These are phyloP conservation scores for Carcinoscorpius rotundicauda DNA, from an alignment of 1,140 invertebrate genomes.

Conservation along the genomic window DNA sequence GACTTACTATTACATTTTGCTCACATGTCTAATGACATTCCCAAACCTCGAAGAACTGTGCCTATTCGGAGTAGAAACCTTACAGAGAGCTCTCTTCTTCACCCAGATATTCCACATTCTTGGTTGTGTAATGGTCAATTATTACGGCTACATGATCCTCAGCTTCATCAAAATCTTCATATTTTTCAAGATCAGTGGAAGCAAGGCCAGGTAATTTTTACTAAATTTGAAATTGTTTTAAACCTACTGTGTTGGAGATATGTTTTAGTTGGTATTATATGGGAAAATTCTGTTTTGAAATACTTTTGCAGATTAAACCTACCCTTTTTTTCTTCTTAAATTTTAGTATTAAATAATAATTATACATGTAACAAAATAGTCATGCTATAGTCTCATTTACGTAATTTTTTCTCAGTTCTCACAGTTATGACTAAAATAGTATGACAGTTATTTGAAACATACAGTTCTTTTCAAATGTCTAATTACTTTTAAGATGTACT, in stretches of 20 bases:
- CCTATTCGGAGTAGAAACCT: conserved; percentile 14
- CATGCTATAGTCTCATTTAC: no score
- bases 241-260: conserved; percentile 3
- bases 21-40: conserved; percentile 7
- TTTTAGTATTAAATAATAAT: no score
- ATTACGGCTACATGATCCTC: conserved; percentile 67
- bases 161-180: conserved; percentile 63
- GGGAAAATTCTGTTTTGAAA: neutral
- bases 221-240: neutral
- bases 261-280: conserved; percentile 16
- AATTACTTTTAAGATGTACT: no score
- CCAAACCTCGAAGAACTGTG: conserved; percentile 12
- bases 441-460: no score
- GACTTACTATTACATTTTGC: conserved; percentile 3
- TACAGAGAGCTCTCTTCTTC: conserved; percentile 28
- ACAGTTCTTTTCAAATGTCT: no score
- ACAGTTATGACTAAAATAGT: no score
- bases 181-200: conserved; percentile 95
- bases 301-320: conserved; percentile 36
- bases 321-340: no score
- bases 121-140: conserved; percentile 80
- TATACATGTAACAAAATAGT: no score
- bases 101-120: conserved; percentile 40
- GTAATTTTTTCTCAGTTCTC: no score
- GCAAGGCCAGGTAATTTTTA: conserved; percentile 44